Percentiles rank a stretch among this genome's conserved stretches.
Evolutionary conservation across 2,888 invertebrate species (phyloP).

Genomic region (Oscheius onirici): DNA sequence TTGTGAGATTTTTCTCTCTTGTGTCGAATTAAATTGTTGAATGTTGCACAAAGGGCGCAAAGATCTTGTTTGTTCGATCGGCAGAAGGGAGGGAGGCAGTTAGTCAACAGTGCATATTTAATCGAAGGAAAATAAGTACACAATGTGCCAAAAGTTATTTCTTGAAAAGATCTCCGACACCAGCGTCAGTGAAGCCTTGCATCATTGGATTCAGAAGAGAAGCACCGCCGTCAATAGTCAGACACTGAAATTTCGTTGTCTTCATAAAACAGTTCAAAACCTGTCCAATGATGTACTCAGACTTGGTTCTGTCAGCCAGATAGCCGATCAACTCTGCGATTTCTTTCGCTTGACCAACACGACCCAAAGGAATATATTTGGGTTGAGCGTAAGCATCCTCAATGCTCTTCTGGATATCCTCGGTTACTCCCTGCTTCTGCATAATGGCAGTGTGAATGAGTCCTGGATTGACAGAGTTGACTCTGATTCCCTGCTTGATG

Average conservation of each 20-base stretch:
- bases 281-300: constrained; percentile 42
- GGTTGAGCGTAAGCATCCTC: not conserved
- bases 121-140: too few relatives aligned
- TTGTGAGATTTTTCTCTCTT: constrained; percentile 9
- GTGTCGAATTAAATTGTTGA: constrained; percentile 20
- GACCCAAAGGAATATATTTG: constrained; percentile 10
- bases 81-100: too few relatives aligned
- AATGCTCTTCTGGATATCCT: not conserved
- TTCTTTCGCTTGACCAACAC: constrained; percentile 20
- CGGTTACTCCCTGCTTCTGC: constrained; percentile 19
- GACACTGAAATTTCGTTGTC: not conserved
- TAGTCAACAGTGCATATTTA: too few relatives aligned
- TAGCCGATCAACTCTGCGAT: constrained; percentile 39
- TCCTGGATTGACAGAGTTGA: constrained; percentile 29
- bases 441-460: constrained; percentile 4
- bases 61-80: too few relatives aligned
- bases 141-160: too few relatives aligned
- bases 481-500: constrained; percentile 24
- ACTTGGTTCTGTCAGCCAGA: constrained; percentile 36
- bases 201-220: constrained; percentile 16
- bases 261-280: constrained; percentile 33
- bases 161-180: too few relatives aligned
- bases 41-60: not conserved
- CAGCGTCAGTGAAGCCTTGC: not conserved
- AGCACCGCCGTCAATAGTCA: constrained; percentile 39